These are phyloP conservation scores for Plagodis pulveraria DNA, from an alignment of 2,888 invertebrate species.

Conservation along the genomic window DNA sequence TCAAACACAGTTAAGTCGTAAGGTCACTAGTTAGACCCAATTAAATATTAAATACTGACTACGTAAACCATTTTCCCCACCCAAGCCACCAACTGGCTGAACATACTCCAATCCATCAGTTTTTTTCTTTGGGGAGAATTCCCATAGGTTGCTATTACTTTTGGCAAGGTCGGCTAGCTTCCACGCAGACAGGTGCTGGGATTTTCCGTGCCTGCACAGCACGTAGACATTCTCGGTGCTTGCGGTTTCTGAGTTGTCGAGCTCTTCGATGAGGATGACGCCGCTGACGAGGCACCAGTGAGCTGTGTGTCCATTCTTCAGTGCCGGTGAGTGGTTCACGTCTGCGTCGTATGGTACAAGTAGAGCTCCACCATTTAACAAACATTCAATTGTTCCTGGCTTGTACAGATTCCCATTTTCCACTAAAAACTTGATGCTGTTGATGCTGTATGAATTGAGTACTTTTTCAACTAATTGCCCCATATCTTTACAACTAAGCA, in stretches of 20 bases:
- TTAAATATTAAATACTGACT: conserved; percentile 77
- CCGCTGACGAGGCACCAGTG: conserved; percentile 97
- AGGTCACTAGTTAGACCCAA: not conserved
- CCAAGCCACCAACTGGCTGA: conserved; percentile 90
- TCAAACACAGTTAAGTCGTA: too few species aligned
- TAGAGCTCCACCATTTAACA: conserved; percentile 84
- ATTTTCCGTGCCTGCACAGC: conserved; percentile 92
- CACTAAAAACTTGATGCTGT: conserved; percentile 63
- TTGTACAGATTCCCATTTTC: conserved; percentile 75
- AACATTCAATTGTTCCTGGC: conserved; percentile 75
- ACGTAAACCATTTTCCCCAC: conserved; percentile 87
- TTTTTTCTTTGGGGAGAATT: conserved; percentile 89
- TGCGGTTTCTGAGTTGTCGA: conserved; percentile 49
- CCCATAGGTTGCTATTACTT: conserved; percentile 91
- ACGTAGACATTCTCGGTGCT: conserved; percentile 84
- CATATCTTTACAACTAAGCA: conserved; percentile 92
- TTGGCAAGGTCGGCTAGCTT: conserved; percentile 86
- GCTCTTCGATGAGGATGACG: conserved; percentile 71
- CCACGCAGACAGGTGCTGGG: conserved; percentile 91
- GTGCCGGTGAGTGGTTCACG: conserved; percentile 92
- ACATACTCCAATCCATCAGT: conserved; percentile 87
- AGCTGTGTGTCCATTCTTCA: conserved; percentile 92
- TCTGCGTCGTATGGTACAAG: conserved; percentile 92
- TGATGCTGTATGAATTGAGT: conserved; percentile 73
- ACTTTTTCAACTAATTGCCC: conserved; percentile 85